phyloP scores from a whole-genome alignment of 2,888 invertebrate species.

The Entomobrya proxima region DNA sequence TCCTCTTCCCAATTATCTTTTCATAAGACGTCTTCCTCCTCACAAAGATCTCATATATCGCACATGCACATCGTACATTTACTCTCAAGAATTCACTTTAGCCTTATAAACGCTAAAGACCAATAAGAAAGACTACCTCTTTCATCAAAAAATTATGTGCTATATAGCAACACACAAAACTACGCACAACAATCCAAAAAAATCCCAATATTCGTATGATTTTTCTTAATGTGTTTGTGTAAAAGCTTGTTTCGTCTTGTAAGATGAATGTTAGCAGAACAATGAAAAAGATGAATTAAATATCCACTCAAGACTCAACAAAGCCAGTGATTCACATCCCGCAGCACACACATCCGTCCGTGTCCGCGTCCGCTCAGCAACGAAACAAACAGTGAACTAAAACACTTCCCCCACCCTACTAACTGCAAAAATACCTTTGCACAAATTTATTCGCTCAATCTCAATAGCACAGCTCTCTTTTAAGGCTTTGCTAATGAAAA shows the following conservation, averaged over 20 bases:
- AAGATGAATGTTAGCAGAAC: too few relatives aligned
- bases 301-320: background rate
- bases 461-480: background rate
- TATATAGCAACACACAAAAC: too few relatives aligned
- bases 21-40: background rate
- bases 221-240: too few relatives aligned
- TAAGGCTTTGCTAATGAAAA: background rate
- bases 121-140: too few relatives aligned
- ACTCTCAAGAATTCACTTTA: background rate
- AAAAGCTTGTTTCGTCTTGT: too few relatives aligned
- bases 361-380: constrained; percentile 50
- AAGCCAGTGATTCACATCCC: constrained; percentile 39
- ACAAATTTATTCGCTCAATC: background rate
- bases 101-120: too few relatives aligned
- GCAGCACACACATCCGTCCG: too few relatives aligned
- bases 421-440: background rate
- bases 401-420: constrained; percentile 50
- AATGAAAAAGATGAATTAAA: background rate
- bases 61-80: background rate
- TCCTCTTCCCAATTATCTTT: constrained; percentile 23
- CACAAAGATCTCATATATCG: background rate
- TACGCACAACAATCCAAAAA: too few relatives aligned
- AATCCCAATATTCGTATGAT: too few relatives aligned
- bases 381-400: constrained; percentile 52
- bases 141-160: too few relatives aligned